phyloP scores from a whole-genome alignment of 1,140 invertebrate genomes.

The Dendroctonus valens region DNA sequence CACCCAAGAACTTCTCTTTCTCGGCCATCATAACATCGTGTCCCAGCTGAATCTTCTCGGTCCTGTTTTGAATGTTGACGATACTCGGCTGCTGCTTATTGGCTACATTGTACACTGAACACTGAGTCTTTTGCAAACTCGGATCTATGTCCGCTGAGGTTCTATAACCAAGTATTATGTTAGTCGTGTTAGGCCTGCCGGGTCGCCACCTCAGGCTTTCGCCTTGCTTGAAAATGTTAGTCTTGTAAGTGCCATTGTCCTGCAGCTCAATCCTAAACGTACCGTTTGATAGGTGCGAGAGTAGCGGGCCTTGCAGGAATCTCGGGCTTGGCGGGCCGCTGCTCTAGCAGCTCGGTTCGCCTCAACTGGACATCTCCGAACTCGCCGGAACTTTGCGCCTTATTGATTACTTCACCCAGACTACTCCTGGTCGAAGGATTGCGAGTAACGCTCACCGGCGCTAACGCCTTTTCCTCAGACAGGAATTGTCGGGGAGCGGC shows the following conservation, averaged over 20 bases:
- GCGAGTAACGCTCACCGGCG: conserved; percentile 5
- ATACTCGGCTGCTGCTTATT: conserved; percentile 47
- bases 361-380: conserved; percentile 41
- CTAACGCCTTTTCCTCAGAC: conserved; percentile 5
- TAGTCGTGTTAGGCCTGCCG: not conserved
- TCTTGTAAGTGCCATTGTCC: not conserved
- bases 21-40: conserved; percentile 48
- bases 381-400: conserved; percentile 18
- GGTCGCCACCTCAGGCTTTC: not conserved
- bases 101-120: conserved; percentile 45
- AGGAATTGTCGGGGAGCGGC: conserved; percentile 40
- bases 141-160: conserved; percentile 28
- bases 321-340: conserved; percentile 57
- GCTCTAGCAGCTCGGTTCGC: conserved; percentile 30
- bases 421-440: conserved; percentile 26
- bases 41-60: conserved; percentile 41
- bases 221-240: not conserved
- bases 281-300: conserved; percentile 57
- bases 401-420: conserved; percentile 27
- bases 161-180: conserved; percentile 4
- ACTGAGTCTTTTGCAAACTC: conserved; percentile 41
- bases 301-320: conserved; percentile 70
- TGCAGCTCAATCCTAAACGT: not conserved
- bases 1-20: conserved; percentile 47
- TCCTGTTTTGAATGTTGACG: conserved; percentile 43